Percentiles rank a stretch among this genome's conserved stretches.
Conservation (phyloP, 2,888 invertebrate genomes). For the Coecobrya sp. region DNA sequence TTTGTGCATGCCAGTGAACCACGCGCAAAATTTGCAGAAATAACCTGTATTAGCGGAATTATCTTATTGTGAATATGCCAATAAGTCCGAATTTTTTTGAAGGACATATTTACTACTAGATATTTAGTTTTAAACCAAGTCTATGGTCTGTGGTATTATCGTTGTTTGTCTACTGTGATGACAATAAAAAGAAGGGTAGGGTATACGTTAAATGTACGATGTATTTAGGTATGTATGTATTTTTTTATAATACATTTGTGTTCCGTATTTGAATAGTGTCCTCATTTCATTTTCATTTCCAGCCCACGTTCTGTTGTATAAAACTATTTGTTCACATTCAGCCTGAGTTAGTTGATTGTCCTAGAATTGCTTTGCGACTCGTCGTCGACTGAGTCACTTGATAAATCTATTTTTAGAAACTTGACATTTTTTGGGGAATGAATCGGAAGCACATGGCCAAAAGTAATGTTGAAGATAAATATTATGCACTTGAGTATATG, state of each 20-base stretch:
- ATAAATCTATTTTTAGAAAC: slow-evolving; percentile 53
- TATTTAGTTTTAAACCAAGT: too few species aligned
- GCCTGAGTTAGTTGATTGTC: slow-evolving; percentile 39
- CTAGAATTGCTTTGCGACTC: slow-evolving; percentile 7
- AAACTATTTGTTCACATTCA: not conserved
- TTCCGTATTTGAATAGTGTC: not conserved
- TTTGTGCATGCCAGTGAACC: too few species aligned
- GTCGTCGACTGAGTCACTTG: not conserved
- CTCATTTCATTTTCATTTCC: slow-evolving; percentile 8
- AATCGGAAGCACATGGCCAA: slow-evolving; percentile 30
- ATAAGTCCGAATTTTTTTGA: not conserved
- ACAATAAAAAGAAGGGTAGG: too few species aligned
- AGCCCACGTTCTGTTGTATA: not conserved
- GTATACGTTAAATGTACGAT: too few species aligned
- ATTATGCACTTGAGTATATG: not conserved
- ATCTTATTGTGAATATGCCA: not conserved
- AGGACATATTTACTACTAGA: not conserved
- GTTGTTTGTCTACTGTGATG: too few species aligned
- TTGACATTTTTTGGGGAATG: not conserved
- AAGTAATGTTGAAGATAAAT: not conserved
- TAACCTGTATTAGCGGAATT: not conserved
- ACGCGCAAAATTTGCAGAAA: not conserved
- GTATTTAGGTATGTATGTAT: too few species aligned
- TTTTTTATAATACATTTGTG: not conserved
- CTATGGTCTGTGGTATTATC: not conserved